These are phyloP conservation scores for Pholis gunnellus DNA, from an alignment of 2,113 vertebrate species.

Conservation along the genomic window DNA sequence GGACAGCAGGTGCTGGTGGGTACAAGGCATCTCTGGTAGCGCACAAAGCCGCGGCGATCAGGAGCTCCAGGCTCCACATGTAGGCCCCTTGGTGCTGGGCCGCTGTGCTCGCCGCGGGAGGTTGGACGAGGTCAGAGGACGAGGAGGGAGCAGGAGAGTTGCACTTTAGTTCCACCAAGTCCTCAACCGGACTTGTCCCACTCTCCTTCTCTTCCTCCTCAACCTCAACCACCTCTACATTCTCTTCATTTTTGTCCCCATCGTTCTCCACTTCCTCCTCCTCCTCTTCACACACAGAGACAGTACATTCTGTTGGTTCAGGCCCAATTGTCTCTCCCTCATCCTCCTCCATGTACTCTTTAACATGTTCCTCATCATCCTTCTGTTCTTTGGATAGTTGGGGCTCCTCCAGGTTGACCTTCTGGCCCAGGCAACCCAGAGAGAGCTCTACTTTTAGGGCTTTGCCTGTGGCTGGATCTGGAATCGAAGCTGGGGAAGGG, in stretches of 20 bases:
- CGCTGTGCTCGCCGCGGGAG: constrained; percentile 22
- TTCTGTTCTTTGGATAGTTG: constrained; percentile 64
- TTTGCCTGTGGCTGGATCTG: constrained; percentile 61
- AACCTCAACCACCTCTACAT: constrained; percentile 61
- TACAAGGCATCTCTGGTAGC: constrained; percentile 86
- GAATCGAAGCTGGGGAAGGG: constrained; percentile 46
- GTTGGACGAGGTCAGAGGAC: constrained; percentile 5
- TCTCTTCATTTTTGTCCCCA: constrained; percentile 35
- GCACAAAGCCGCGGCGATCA: constrained; percentile 91
- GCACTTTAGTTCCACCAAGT: constrained; percentile 3
- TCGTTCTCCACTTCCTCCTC: constrained; percentile 23
- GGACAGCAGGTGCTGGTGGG: constrained; percentile 39
- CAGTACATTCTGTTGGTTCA: constrained; percentile 60
- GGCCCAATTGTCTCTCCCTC: constrained; percentile 37
- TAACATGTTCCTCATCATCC: constrained; percentile 49
- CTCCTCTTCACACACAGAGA: constrained; percentile 35
- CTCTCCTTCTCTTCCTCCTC: constrained; percentile 46
- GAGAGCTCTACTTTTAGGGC: constrained; percentile 63
- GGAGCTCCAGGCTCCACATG: constrained; percentile 89
- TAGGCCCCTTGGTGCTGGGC: constrained; percentile 80
- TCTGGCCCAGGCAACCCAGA: constrained; percentile 55
- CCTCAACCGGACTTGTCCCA: constrained; percentile 10
- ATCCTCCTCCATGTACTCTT: constrained; percentile 56
- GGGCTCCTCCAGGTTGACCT: constrained; percentile 62
- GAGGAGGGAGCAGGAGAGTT: constrained; percentile 34